Percentiles rank a stretch among this genome's conserved stretches.
phyloP scores from a whole-genome alignment of 1,140 invertebrate genomes.

The Ips typographus region DNA sequence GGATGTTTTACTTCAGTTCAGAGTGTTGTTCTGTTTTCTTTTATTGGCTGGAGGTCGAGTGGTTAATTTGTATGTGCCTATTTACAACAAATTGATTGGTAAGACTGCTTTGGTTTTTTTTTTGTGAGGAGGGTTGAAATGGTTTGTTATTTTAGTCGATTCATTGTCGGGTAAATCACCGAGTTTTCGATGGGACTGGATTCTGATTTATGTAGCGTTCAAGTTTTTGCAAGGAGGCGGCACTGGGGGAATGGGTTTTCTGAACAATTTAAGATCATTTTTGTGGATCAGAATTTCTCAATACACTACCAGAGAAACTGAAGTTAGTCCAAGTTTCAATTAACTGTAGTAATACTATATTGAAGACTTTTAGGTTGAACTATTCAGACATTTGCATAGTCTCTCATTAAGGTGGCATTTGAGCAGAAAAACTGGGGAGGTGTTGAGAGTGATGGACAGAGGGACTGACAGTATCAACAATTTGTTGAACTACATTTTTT shows the following conservation, averaged over 20 bases:
- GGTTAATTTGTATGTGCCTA: slow-evolving; percentile 92
- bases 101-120: slow-evolving; percentile 30
- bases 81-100: slow-evolving; percentile 90
- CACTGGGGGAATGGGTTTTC: slow-evolving; percentile 85
- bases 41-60: slow-evolving; percentile 77
- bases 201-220: slow-evolving; percentile 82
- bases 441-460: slow-evolving; percentile 90
- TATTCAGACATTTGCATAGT: slow-evolving; percentile 85
- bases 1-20: slow-evolving; percentile 71
- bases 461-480: slow-evolving; percentile 95
- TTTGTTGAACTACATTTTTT: slow-evolving; percentile 84
- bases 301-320: slow-evolving; percentile 89
- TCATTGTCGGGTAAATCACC: slow-evolving; percentile 60
- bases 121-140: slow-evolving; percentile 15
- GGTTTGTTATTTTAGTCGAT: slow-evolving; percentile 62
- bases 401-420: slow-evolving; percentile 89
- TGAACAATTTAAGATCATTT: slow-evolving; percentile 89
- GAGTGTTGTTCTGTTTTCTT: slow-evolving; percentile 81
- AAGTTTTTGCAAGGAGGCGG: slow-evolving; percentile 94
- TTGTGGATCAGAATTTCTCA: slow-evolving; percentile 96
- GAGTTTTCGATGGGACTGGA: slow-evolving; percentile 82
- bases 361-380: slow-evolving; percentile 60
- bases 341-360: neutral
- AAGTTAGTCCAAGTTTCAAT: slow-evolving; percentile 58
- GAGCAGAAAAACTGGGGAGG: slow-evolving; percentile 91